These are phyloP conservation scores for Trogon melanurus DNA, from an alignment of 2,113 vertebrate genomes.

Conservation along the genomic window DNA sequence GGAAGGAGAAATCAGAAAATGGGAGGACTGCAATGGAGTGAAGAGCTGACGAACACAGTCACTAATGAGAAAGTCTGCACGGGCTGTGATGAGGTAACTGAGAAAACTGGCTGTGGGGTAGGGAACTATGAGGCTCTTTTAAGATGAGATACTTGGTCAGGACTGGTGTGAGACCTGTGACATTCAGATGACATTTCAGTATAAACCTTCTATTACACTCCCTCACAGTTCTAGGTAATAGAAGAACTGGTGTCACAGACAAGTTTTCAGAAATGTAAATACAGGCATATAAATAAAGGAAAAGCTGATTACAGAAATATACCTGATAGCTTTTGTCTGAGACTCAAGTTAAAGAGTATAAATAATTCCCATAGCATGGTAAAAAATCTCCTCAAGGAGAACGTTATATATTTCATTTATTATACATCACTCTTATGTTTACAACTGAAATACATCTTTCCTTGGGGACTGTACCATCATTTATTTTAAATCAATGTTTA, in stretches of 20 bases:
- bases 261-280: slow-evolving; percentile 34
- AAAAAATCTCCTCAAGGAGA: slow-evolving; percentile 64
- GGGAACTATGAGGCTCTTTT: neutral
- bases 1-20: slow-evolving; percentile 5
- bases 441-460: slow-evolving; percentile 70
- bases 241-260: neutral
- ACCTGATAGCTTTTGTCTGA: slow-evolving; percentile 1
- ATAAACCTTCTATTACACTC: neutral
- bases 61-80: neutral
- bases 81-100: neutral
- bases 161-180: neutral
- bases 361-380: slow-evolving; percentile 49
- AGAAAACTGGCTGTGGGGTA: neutral
- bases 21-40: neutral
- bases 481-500: slow-evolving; percentile 83
- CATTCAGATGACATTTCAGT: neutral
- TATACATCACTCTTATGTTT: slow-evolving; percentile 69
- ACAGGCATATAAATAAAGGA: slow-evolving; percentile 13
- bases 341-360: slow-evolving; percentile 23
- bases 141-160: neutral
- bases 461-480: slow-evolving; percentile 73
- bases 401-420: slow-evolving; percentile 70
- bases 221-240: neutral
- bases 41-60: slow-evolving; percentile 13
- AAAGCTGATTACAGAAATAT: slow-evolving; percentile 45